phyloP scores from a whole-genome alignment of 2,797 vertebrate genomes.

The Leuciscus waleckii region DNA sequence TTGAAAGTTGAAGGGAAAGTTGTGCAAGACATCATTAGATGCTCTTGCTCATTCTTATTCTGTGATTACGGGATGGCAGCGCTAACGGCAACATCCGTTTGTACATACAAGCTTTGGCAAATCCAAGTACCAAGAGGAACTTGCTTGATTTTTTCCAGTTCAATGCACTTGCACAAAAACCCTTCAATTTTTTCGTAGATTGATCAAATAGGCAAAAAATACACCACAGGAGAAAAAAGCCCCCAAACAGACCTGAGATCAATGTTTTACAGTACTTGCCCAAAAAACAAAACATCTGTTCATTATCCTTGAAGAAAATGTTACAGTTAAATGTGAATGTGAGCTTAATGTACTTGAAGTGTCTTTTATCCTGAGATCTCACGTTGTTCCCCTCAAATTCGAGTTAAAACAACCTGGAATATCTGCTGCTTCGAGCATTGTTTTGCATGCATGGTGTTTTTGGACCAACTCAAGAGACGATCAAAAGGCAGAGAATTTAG shows the following conservation, averaged over 20 bases:
- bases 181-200: constrained; percentile 30
- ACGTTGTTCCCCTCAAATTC: constrained; percentile 8
- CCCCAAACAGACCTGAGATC: constrained; percentile 1
- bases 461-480: constrained; percentile 70
- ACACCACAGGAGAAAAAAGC: neutral
- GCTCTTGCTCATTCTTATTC: constrained; percentile 15
- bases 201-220: constrained; percentile 41
- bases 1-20: constrained; percentile 41
- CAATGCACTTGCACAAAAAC: constrained; percentile 41
- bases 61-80: constrained; percentile 15
- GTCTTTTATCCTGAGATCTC: constrained; percentile 2
- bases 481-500: constrained; percentile 73
- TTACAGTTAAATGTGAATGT: constrained; percentile 1
- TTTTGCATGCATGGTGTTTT: constrained; percentile 53
- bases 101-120: constrained; percentile 4
- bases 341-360: neutral
- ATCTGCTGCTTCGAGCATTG: constrained; percentile 55
- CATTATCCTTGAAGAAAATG: constrained; percentile 18
- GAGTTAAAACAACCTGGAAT: constrained; percentile 52
- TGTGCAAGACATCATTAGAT: constrained; percentile 45
- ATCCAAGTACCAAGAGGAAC: constrained; percentile 8
- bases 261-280: constrained; percentile 15
- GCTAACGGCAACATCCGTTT: constrained; percentile 1
- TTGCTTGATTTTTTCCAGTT: constrained; percentile 10
- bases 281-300: constrained; percentile 17